Percentiles rank a stretch among this genome's conserved stretches.
phyloP scores from a whole-genome alignment of 2,888 invertebrate genomes.

The Ametastegia equiseti region DNA sequence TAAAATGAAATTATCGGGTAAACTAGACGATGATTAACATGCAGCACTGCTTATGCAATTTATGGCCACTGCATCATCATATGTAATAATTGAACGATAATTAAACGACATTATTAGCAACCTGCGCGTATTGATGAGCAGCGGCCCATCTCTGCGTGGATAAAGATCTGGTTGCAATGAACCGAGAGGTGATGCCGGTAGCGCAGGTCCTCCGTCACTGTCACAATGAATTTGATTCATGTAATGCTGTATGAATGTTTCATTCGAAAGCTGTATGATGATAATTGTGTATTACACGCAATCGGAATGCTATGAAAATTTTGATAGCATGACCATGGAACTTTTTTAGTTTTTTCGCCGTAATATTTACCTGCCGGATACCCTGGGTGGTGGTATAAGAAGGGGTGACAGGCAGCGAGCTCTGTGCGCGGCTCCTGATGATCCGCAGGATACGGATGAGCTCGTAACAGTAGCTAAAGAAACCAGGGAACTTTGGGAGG shows the following conservation, averaged over 20 bases:
- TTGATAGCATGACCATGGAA: neutral
- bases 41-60: neutral
- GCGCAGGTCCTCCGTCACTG: constrained; percentile 74
- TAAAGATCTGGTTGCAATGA: constrained; percentile 93
- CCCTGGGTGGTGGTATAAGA: constrained; percentile 85
- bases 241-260: constrained; percentile 56
- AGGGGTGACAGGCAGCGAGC: constrained; percentile 86
- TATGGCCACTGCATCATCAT: too few species aligned
- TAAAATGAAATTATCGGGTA: neutral
- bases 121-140: constrained; percentile 82
- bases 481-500: constrained; percentile 85
- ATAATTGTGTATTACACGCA: neutral
- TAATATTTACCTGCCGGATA: constrained; percentile 68
- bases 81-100: neutral
- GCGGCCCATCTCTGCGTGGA: constrained; percentile 87
- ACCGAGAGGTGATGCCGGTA: constrained; percentile 83
- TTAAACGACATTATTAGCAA: constrained; percentile 39
- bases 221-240: constrained; percentile 64
- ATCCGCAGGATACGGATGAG: constrained; percentile 71
- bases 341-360: neutral
- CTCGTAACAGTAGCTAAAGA: constrained; percentile 78
- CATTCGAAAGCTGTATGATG: neutral
- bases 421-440: constrained; percentile 62
- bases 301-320: too few species aligned
- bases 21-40: constrained; percentile 2